Conservation (phyloP, 1,140 invertebrate species). For the Zeugodacus cucurbitae region DNA sequence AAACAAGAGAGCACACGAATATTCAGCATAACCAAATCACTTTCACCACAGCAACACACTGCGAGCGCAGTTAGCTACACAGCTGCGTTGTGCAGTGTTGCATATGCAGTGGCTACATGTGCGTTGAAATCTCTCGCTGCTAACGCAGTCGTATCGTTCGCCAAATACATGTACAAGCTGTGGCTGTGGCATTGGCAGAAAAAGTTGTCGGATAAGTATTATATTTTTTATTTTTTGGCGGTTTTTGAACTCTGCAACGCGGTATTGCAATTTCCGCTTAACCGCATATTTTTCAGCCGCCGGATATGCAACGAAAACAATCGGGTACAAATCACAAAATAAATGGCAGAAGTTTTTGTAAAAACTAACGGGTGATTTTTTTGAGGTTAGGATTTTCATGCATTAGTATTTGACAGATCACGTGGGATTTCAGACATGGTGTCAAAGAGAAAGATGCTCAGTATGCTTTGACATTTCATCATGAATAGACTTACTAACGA, state of each 20-base stretch:
- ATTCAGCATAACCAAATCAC: background rate
- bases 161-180: background rate
- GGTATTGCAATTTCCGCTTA: constrained; percentile 20
- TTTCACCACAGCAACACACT: background rate
- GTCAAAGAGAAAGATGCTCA: too few relatives aligned
- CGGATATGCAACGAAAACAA: constrained; percentile 32
- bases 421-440: too few relatives aligned
- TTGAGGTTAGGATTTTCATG: too few relatives aligned
- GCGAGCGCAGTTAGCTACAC: background rate
- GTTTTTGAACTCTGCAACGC: background rate
- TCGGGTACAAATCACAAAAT: constrained; percentile 35
- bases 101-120: constrained; percentile 13
- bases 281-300: constrained; percentile 35
- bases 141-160: background rate
- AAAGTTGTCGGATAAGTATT: background rate
- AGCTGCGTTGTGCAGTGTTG: background rate
- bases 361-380: too few relatives aligned
- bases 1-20: background rate
- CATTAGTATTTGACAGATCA: too few relatives aligned
- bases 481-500: too few relatives aligned
- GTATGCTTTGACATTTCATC: too few relatives aligned
- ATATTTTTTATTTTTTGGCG: background rate
- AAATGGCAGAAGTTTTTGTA: constrained; percentile 19
- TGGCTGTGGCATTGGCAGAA: background rate
- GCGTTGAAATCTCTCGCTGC: background rate